Conservation (phyloP, 2,888 invertebrate genomes). For the Catotricha subobsoleta region DNA sequence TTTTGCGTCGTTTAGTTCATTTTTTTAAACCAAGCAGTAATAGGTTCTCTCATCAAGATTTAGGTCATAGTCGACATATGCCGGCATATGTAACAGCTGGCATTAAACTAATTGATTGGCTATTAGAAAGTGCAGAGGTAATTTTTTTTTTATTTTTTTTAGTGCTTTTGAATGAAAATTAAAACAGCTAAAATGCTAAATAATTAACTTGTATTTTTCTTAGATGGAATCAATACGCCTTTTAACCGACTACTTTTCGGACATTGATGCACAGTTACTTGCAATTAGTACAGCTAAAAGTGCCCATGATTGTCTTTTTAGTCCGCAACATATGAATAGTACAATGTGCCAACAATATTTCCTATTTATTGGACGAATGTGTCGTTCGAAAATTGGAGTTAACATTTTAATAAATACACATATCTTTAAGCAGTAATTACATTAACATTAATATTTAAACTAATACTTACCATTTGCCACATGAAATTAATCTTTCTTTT, state of each 20-base stretch:
- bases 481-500: not conserved
- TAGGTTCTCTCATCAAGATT: slow-evolving; percentile 69
- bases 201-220: too few relatives aligned
- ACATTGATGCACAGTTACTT: slow-evolving; percentile 56
- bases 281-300: slow-evolving; percentile 53
- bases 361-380: slow-evolving; percentile 75
- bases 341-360: slow-evolving; percentile 92
- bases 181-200: too few relatives aligned
- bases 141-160: not conserved
- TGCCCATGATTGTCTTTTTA: slow-evolving; percentile 73
- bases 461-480: slow-evolving; percentile 7
- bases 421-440: slow-evolving; percentile 52
- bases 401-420: slow-evolving; percentile 53
- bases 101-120: slow-evolving; percentile 26
- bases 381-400: slow-evolving; percentile 48
- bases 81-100: slow-evolving; percentile 26
- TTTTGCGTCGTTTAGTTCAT: slow-evolving; percentile 58
- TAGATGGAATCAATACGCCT: slow-evolving; percentile 50
- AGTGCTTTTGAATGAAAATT: too few relatives aligned
- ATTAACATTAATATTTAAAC: not conserved
- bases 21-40: slow-evolving; percentile 78
- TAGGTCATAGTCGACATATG: slow-evolving; percentile 30
- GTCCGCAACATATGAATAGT: slow-evolving; percentile 71
- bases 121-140: slow-evolving; percentile 23
- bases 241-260: slow-evolving; percentile 60